Base-by-base conservation (phyloP, 1,140 invertebrate species). In the Megathymus violae region DNA sequence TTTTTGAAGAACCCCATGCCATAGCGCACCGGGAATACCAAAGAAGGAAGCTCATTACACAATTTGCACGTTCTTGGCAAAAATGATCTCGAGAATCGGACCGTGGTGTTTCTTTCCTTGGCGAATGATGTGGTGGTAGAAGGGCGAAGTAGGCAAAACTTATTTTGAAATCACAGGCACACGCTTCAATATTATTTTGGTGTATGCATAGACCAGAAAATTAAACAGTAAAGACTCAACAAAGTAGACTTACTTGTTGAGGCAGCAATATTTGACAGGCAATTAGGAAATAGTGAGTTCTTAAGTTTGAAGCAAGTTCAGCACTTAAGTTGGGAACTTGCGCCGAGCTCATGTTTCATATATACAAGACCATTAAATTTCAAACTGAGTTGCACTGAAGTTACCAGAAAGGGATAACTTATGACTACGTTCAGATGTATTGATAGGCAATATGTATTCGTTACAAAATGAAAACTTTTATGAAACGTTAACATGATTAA, bases 361-460 rank as follows among this genome's bases (percentile, higher is more conserved):
- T n/a, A n/a, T 58, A 58, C 54, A 34, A 58, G 41, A 27, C 54
- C 44, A 58, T 58, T 58, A 58, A 58, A 58, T 58, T 58, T 58
- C 54, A 46, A 25, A 41, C 10, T 52, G 22, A 44, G 25, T 58
- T 58, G 11, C 27, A 46, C 54, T 13, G 6, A 34, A 46, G 22
- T 58, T 58, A 15, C 6, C 3, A 14, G 25, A 27, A 41, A 56
- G 40, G 7, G 52, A 58, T 44, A 25, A 44, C 41, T 46, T 44
- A 58, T 11, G 10, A 46, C 22, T 56, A 3, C 52, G n/a, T 11
- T 36, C 10, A 36, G n/a, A 7, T 36, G 34, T 36, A 11, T 36
- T 36, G 34, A 36, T 36, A n/a, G n/a, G 34, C n/a, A 36, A n/a
- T 1, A 4, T 36, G 1, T 11, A 4, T 36, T 36, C n/a, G 27